Evolutionary conservation across 64 coral and sea anemone species (phyloP), one percentile per base, ranked within the genome.

Genomic region (Porites lutea): DNA sequence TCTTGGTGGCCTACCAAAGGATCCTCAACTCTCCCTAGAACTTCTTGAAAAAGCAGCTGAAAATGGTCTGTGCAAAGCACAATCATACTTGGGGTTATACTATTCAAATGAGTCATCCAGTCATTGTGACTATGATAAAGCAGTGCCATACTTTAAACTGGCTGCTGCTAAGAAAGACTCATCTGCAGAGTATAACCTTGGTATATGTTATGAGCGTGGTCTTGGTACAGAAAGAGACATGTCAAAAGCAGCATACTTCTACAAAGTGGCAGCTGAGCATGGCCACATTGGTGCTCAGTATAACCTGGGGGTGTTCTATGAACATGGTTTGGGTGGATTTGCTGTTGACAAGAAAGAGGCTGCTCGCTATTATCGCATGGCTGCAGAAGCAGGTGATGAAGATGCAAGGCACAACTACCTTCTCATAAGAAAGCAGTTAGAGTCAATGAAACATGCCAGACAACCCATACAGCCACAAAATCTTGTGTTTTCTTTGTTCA

Each of bases 241-340:
- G 65, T 57, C 20, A 12, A 93, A 74, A 83, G 97, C 97, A 58
- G 91, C 77, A 59, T 71, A 91, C 49, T 53, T 99, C 44, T 99
- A 99, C 74, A 88, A 91, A 60, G 21, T 75, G 57, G 97, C 97
- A 52, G 94, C 97, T 46, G 67, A 89, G 67, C 91, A 96, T 77
- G 97, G 97, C 22, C 95, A 96, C 78, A 89, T 90, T 8, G 79
- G 91, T 11, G 97, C 97, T 4, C 97, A 99, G 87, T 95, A 94
- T 49, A 99, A 99, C 67, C 55, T 96, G 59, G 97, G 94, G 10
- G 91, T 99, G 78, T 99, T 99, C 80, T 91, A 96, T 52, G 90
- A 99, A 23, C 88, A 99, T 71, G 97, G 97, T 8, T 61, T 96
- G 22, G 97, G 97, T 22, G 97, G 80, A 21, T 82, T 94, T 47